These are phyloP conservation scores for Germaria angustata DNA, from an alignment of 2,888 invertebrate species.

Conservation along the genomic window DNA sequence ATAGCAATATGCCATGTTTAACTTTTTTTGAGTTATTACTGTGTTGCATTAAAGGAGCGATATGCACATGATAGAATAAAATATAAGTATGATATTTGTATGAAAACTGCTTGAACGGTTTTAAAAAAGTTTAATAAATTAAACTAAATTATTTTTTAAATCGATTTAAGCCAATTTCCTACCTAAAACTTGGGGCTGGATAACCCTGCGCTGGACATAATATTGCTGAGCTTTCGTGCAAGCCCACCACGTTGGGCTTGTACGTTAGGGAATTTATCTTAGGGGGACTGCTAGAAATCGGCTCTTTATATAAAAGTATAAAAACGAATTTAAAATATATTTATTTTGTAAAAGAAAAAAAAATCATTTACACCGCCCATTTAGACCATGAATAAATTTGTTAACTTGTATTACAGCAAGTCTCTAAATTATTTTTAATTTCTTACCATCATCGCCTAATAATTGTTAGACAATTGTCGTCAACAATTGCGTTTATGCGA, in stretches of 20 bases:
- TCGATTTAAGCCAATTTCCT: neutral
- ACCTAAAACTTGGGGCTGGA: slow-evolving; percentile 87
- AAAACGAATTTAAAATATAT: neutral
- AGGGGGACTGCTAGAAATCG: slow-evolving; percentile 82
- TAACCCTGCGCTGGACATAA: slow-evolving; percentile 88
- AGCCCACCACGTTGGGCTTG: slow-evolving; percentile 77
- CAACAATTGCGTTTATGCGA: no score
- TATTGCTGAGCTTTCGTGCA: slow-evolving; percentile 82
- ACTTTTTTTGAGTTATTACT: no score
- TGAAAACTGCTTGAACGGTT: slow-evolving; percentile 89
- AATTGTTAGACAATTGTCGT: no score
- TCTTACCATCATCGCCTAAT: no score
- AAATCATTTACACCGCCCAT: no score
- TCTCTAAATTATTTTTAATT: no score
- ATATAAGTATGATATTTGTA: no score
- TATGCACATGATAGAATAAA: neutral
- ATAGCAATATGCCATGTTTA: no score
- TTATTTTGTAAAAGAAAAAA: neutral
- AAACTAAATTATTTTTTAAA: no score
- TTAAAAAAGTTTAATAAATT: slow-evolving; percentile 93
- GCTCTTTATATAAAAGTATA: slow-evolving; percentile 79
- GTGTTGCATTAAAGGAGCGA: no score
- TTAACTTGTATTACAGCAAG: no score
- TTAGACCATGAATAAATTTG: no score
- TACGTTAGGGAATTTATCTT: slow-evolving; percentile 81